A percentile compares a stretch with the other conserved stretches of the same genome.
Evolutionary conservation across 2,888 invertebrate genomes (phyloP).

Genomic region (Watsonalla cultraria): DNA sequence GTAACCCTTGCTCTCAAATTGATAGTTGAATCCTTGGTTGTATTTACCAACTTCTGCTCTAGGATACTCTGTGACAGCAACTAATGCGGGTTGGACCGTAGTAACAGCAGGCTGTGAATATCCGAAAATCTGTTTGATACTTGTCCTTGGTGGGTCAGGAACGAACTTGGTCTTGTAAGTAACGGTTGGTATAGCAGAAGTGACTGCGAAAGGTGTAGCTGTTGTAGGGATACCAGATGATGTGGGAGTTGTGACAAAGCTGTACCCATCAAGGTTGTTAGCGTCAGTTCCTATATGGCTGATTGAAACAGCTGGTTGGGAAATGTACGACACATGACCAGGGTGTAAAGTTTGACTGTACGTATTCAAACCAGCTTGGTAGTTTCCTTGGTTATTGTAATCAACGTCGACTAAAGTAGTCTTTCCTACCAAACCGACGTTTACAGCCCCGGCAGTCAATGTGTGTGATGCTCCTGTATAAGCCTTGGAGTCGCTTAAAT

Average conservation of each 20-base stretch:
- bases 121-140: conserved; percentile 65
- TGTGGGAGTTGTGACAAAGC: conserved; percentile 59
- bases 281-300: conserved; percentile 58
- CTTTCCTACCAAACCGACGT: conserved; percentile 71
- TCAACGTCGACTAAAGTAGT: conserved; percentile 62
- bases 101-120: conserved; percentile 64
- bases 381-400: conserved; percentile 45
- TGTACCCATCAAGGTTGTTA: conserved; percentile 55
- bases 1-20: conserved; percentile 35
- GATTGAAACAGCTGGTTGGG: conserved; percentile 60
- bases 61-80: conserved; percentile 45
- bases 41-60: conserved; percentile 44
- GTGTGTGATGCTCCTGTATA: conserved; percentile 60
- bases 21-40: conserved; percentile 47
- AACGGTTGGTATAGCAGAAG: conserved; percentile 50
- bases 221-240: conserved; percentile 67
- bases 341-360: conserved; percentile 39
- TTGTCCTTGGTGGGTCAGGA: conserved; percentile 58
- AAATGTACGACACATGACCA: conserved; percentile 44
- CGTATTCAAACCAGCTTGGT: conserved; percentile 28
- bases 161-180: conserved; percentile 61
- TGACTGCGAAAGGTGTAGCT: conserved; percentile 59
- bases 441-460: conserved; percentile 67
- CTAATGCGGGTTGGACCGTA: conserved; percentile 56
- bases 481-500: conserved; percentile 49